These are phyloP conservation scores for Liasis olivaceus DNA, from an alignment of 2,797 vertebrate genomes.

Conservation along the genomic window DNA sequence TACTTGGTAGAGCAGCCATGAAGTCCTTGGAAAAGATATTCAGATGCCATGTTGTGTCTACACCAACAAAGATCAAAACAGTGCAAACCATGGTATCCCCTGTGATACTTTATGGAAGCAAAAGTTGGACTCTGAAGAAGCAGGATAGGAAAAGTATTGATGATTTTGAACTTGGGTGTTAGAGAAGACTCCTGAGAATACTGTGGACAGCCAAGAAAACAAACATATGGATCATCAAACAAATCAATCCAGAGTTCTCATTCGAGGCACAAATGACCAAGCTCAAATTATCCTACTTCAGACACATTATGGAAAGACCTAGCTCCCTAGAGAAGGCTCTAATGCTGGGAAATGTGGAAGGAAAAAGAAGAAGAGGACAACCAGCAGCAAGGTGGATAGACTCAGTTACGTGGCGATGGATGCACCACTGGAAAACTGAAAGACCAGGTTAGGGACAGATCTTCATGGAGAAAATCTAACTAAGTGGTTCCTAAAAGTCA, in stretches of 20 bases:
- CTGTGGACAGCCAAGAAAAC: background rate
- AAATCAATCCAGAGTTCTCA: background rate
- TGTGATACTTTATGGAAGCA: too few relatives aligned
- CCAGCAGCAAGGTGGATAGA: too few relatives aligned
- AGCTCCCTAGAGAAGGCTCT: too few relatives aligned
- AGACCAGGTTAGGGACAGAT: background rate
- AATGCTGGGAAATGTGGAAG: too few relatives aligned
- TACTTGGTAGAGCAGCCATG: background rate
- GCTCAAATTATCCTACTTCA: background rate
- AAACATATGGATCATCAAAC: background rate
- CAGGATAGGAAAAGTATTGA: background rate
- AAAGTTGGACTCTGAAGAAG: too few relatives aligned
- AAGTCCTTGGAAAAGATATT: background rate
- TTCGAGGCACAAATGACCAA: background rate
- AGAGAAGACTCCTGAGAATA: background rate
- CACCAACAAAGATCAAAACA: background rate
- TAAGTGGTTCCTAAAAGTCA: background rate
- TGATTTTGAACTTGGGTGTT: background rate
- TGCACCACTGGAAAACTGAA: too few relatives aligned
- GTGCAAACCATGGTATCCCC: background rate
- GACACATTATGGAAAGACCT: too few relatives aligned
- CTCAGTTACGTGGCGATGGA: too few relatives aligned
- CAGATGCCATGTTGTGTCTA: background rate
- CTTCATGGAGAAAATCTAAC: background rate
- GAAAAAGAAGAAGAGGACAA: too few relatives aligned